phyloP scores from a whole-genome alignment of 2,113 vertebrate species.

The Reinhardtius hippoglossoides region DNA sequence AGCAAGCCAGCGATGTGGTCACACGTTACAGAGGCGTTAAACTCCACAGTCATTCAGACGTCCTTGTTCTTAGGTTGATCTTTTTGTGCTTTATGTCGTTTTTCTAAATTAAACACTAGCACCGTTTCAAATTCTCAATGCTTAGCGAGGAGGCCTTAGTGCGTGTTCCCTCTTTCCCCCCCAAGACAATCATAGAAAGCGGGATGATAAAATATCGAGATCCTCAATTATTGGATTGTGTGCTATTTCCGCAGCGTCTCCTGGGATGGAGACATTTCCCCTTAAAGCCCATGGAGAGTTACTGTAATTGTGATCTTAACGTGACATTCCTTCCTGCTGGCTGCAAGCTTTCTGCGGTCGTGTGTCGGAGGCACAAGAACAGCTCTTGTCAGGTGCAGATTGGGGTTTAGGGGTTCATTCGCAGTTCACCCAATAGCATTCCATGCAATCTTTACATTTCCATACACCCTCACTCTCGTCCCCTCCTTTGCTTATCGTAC shows the following conservation, averaged over 20 bases:
- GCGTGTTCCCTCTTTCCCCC: neutral
- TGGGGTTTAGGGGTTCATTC: slow-evolving; percentile 85
- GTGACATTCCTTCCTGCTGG: slow-evolving; percentile 62
- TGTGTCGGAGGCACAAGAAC: slow-evolving; percentile 73
- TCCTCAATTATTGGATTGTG: slow-evolving; percentile 20
- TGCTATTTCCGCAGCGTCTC: slow-evolving; percentile 46
- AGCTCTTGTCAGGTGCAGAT: slow-evolving; percentile 79
- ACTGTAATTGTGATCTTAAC: slow-evolving; percentile 59
- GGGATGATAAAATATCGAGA: slow-evolving; percentile 31
- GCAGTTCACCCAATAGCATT: slow-evolving; percentile 75
- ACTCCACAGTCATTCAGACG: neutral
- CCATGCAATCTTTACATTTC: slow-evolving; percentile 74
- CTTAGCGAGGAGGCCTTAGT: slow-evolving; percentile 12
- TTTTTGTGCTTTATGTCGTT: slow-evolving; percentile 3
- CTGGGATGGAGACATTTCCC: slow-evolving; percentile 56
- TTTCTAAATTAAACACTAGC: neutral
- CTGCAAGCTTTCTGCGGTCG: slow-evolving; percentile 48
- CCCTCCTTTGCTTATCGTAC: neutral
- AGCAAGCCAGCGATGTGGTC: slow-evolving; percentile 19
- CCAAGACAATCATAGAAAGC: slow-evolving; percentile 24
- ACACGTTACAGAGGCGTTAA: slow-evolving; percentile 20
- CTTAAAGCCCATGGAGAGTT: slow-evolving; percentile 38
- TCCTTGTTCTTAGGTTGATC: slow-evolving; percentile 8
- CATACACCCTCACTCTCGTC: slow-evolving; percentile 37
- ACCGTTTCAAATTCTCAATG: slow-evolving; percentile 20